These are phyloP conservation scores for Cinclus cinclus DNA, from an alignment of 2,113 vertebrate genomes.

Conservation along the genomic window DNA sequence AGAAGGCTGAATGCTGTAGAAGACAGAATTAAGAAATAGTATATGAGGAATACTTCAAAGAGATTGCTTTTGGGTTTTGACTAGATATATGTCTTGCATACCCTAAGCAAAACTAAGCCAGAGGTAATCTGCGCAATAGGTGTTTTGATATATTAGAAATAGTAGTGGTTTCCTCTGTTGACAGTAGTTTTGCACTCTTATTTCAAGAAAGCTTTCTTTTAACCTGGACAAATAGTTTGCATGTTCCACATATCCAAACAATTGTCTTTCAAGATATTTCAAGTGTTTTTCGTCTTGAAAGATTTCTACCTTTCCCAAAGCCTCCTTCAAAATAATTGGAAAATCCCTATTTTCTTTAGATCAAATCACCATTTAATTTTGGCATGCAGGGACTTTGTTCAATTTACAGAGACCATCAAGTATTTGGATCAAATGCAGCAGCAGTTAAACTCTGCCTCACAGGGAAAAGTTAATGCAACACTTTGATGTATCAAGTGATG, in stretches of 20 bases:
- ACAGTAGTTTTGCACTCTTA: neutral
- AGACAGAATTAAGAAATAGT: neutral
- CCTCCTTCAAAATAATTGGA: neutral
- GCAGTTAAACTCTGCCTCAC: neutral
- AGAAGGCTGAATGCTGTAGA: neutral
- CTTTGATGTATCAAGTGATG: constrained; percentile 14
- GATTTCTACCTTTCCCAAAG: neutral
- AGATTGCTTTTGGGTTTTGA: neutral
- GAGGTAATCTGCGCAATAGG: neutral
- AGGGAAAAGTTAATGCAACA: constrained; percentile 11
- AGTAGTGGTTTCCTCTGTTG: neutral
- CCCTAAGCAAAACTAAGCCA: neutral
- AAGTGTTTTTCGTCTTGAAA: neutral
- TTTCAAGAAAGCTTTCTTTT: neutral
- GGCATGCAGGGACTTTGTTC: neutral
- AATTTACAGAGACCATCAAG: neutral
- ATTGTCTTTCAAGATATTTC: neutral
- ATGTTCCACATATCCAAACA: neutral
- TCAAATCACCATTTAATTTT: neutral
- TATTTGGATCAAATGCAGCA: neutral
- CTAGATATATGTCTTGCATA: neutral
- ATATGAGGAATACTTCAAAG: neutral
- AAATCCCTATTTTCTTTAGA: neutral
- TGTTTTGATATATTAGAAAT: neutral
- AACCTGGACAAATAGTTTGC: neutral